Evolutionary conservation across 1,140 invertebrate species (phyloP), one percentile per base, ranked within the genome.

Genomic region (Nixonia krombeini): DNA sequence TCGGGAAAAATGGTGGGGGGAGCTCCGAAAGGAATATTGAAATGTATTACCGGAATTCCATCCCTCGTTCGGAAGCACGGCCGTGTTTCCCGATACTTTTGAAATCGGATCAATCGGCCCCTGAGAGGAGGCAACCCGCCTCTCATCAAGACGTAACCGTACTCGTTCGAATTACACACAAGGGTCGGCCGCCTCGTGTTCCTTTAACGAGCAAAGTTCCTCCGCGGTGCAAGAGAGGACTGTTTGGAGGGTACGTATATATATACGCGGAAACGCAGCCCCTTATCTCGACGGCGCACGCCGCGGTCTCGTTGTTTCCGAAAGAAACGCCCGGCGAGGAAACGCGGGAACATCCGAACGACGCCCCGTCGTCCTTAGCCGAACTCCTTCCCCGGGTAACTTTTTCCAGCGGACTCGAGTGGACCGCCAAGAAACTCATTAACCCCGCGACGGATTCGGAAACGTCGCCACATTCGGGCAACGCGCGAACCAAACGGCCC

Each of bases 131-230:
- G n/a, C n/a, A n/a, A n/a, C n/a, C n/a, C n/a, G n/a, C n/a, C n/a
- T n/a, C n/a, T n/a, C n/a, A n/a, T n/a, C 26, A 52, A 61, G 17
- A 29, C 42, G 45, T 57, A 53, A 57, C 44, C 53, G 38, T 50
- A 35, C 21, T 42, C 47, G 38, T 59, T 59, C 31, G 41, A 51
- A 59, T 61, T 52, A 47, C 57, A 51, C 17, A 26, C 44, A 61
- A 61, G 49, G 44, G 50, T 52, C 40, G 50, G 47, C 38, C 47
- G 52, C 42, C 49, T 61, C 44, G 28, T 41, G 47, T 44, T 61
- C 57, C 42, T 46, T 46, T 61, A 64, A 57, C 61, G 61, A 57
- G 61, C 52, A 57, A 57, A 64, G 40, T 56, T 64, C 21, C 44
- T 10, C 25, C 52, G 21, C 9, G 12, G 31, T 13, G 21, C 29